Percentiles rank a stretch among this genome's conserved stretches.
Conservation (phyloP, 2,888 invertebrate species). For the Notocelia uddmanniana region DNA sequence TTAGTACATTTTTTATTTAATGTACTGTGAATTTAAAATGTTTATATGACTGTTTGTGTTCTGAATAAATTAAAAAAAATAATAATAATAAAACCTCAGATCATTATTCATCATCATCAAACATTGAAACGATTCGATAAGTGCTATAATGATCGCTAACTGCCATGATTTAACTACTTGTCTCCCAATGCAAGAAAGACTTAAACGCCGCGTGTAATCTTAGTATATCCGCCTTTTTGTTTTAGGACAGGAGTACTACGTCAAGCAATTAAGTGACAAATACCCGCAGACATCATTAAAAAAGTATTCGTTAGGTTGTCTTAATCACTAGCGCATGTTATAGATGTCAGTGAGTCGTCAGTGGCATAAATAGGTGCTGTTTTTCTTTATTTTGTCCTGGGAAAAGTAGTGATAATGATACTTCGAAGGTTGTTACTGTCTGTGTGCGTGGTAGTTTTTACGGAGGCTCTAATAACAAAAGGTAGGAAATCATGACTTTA, state of each 20-base stretch:
- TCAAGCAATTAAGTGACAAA: constrained; percentile 65
- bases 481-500: constrained; percentile 11
- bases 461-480: constrained; percentile 3
- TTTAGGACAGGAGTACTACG: constrained; percentile 23
- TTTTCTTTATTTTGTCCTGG: not conserved
- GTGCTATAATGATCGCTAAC: constrained; percentile 25
- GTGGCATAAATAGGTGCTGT: not conserved
- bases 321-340: constrained; percentile 14
- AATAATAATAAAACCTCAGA: constrained; percentile 11
- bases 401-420: constrained; percentile 20
- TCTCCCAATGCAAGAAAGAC: not conserved
- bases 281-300: constrained; percentile 65
- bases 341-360: constrained; percentile 25
- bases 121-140: constrained; percentile 25
- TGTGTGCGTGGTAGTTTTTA: not conserved
- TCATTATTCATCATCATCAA: constrained; percentile 10
- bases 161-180: not conserved
- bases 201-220: not conserved
- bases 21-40: too few species aligned
- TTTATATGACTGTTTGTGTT: too few species aligned
- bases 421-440: not conserved
- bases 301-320: constrained; percentile 53
- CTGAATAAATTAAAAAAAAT: too few species aligned
- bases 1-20: too few species aligned
- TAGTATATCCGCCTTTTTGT: not conserved